phyloP scores from a whole-genome alignment of 2,113 vertebrate species.

The Tychaedon coryphoeus region DNA sequence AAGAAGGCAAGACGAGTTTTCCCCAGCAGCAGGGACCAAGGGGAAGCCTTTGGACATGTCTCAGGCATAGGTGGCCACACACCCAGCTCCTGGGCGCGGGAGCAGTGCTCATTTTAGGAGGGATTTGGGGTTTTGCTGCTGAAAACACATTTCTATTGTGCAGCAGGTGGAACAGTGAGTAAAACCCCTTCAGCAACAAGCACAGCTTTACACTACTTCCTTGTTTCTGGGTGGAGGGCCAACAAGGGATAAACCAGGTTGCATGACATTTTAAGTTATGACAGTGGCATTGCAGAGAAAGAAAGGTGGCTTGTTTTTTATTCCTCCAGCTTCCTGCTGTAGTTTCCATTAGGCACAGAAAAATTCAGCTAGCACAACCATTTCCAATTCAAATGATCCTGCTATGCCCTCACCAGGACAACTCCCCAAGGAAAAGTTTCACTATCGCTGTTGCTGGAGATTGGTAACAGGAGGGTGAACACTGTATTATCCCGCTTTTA shows the following conservation, averaged over 20 bases:
- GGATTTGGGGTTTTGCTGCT: neutral
- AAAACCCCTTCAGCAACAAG: neutral
- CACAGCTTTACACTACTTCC: neutral
- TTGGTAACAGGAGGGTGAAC: neutral
- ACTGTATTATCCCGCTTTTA: neutral
- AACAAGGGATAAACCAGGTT: neutral
- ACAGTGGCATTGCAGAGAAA: neutral
- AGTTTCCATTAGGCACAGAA: neutral
- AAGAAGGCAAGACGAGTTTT: neutral
- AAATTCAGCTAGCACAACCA: neutral
- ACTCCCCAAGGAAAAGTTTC: neutral
- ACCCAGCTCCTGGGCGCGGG: accelerated
- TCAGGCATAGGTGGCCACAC: neutral
- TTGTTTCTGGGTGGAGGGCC: neutral
- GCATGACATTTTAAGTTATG: neutral
- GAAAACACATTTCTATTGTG: neutral
- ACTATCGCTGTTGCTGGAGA: neutral
- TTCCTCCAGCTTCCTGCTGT: neutral
- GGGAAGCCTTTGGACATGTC: neutral
- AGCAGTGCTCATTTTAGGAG: accelerated
- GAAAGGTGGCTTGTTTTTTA: neutral
- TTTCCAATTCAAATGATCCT: constrained; percentile 10
- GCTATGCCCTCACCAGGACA: constrained; percentile 9
- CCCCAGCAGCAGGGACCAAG: accelerated
- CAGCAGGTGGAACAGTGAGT: neutral